Conservation (phyloP, 2,888 invertebrate species). For the Mycogona germanica region DNA sequence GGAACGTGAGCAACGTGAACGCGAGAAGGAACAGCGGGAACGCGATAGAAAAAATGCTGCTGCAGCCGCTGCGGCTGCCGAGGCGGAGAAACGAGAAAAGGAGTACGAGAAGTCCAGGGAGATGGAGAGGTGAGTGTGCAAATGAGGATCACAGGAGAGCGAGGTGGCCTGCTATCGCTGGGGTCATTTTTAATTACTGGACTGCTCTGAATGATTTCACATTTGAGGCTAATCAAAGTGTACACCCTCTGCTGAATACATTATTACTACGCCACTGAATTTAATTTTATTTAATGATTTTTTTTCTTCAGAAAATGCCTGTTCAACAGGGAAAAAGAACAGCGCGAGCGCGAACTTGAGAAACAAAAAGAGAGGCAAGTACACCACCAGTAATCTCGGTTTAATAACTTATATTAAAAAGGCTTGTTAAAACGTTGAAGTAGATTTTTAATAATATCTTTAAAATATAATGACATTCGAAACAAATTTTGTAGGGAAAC, state of each 20-base stretch:
- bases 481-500: too few relatives aligned
- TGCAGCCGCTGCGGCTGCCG: conserved; percentile 7
- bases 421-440: too few relatives aligned
- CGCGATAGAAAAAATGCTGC: conserved; percentile 16
- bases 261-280: not conserved
- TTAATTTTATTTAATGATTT: not conserved
- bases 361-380: conserved; percentile 18
- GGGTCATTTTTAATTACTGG: too few relatives aligned
- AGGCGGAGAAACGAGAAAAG: conserved; percentile 16
- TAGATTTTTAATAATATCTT: too few relatives aligned
- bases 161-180: too few relatives aligned
- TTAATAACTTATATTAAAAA: too few relatives aligned
- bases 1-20: conserved; percentile 11
- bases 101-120: conserved; percentile 9
- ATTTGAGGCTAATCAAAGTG: too few relatives aligned
- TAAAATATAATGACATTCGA: too few relatives aligned
- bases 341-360: conserved; percentile 37
- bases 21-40: conserved; percentile 14
- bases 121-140: not conserved
- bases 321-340: conserved; percentile 32
- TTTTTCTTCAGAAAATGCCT: conserved; percentile 7
- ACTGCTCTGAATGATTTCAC: too few relatives aligned
- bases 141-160: not conserved
- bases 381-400: too few relatives aligned
- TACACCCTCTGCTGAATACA: too few relatives aligned